phyloP scores from a whole-genome alignment of 2,888 invertebrate genomes.

The Ornithoptera priamus region DNA sequence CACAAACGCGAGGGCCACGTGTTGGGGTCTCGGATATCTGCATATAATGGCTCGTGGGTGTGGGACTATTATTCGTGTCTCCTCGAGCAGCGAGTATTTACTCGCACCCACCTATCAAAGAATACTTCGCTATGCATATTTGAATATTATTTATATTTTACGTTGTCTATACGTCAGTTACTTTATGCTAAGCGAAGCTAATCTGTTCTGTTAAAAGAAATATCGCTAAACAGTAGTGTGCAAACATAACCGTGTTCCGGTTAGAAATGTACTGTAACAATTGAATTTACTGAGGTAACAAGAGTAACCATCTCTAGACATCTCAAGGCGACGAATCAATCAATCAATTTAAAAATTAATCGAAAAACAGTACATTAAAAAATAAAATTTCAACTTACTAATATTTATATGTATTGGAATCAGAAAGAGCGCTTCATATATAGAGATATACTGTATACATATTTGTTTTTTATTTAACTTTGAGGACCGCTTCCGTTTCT shows the following conservation, averaged over 20 bases:
- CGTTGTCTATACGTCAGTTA: too few species aligned
- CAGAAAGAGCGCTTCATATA: too few species aligned
- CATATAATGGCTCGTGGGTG: slow-evolving; percentile 73
- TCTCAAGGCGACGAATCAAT: too few species aligned
- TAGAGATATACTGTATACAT: background rate
- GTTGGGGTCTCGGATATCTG: slow-evolving; percentile 52
- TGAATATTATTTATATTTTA: slow-evolving; percentile 23
- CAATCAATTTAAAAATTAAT: too few species aligned
- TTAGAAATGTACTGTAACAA: too few species aligned
- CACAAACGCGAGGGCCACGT: slow-evolving; percentile 5
- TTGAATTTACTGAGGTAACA: too few species aligned
- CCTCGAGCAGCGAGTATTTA: slow-evolving; percentile 36
- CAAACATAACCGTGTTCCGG: too few species aligned
- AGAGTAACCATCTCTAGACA: too few species aligned
- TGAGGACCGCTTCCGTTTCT: background rate
- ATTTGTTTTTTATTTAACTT: background rate
- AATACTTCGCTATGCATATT: slow-evolving; percentile 22
- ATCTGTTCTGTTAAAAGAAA: slow-evolving; percentile 18
- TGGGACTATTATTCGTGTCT: slow-evolving; percentile 60
- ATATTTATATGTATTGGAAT: too few species aligned
- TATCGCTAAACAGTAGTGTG: background rate
- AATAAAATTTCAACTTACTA: too few species aligned
- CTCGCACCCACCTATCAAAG: slow-evolving; percentile 22
- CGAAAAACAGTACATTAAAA: too few species aligned
- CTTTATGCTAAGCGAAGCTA: slow-evolving; percentile 6